Evolutionary conservation across 2,113 vertebrate species (phyloP).

Genomic region (Laticauda laticaudata): DNA sequence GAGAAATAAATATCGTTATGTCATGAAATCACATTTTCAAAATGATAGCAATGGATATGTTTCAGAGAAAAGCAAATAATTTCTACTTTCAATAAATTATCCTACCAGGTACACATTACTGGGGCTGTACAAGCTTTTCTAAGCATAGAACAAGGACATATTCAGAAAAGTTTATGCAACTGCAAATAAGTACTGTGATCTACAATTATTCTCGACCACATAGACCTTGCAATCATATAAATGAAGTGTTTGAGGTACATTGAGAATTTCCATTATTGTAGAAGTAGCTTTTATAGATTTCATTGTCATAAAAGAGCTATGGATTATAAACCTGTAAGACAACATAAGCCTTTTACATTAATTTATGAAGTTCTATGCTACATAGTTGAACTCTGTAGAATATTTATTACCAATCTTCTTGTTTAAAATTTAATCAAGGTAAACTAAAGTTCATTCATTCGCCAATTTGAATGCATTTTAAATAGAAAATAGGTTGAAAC

Average conservation of each 20-base stretch:
- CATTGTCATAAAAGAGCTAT: not conserved
- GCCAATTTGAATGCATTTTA: not conserved
- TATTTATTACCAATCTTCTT: not conserved
- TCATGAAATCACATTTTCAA: slow-evolving; percentile 28
- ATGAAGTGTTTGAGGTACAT: not conserved
- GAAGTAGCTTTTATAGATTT: not conserved
- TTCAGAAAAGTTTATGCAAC: not conserved
- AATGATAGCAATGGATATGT: not conserved
- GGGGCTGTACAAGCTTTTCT: not conserved
- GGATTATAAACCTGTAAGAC: not conserved
- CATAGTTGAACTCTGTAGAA: not conserved
- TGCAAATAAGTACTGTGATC: not conserved
- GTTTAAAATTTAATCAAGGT: not conserved
- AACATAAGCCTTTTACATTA: not conserved
- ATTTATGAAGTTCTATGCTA: not conserved
- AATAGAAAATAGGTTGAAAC: not conserved
- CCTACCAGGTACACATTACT: not conserved
- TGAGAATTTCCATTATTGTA: not conserved
- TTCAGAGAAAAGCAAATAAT: not conserved
- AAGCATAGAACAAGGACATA: not conserved
- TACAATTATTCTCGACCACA: not conserved
- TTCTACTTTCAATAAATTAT: not conserved
- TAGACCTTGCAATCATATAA: not conserved
- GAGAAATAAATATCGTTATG: slow-evolving; percentile 1
- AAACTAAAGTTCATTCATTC: not conserved